Conservation (phyloP, 2,797 vertebrate species). For the Acipenser oxyrinchus region DNA sequence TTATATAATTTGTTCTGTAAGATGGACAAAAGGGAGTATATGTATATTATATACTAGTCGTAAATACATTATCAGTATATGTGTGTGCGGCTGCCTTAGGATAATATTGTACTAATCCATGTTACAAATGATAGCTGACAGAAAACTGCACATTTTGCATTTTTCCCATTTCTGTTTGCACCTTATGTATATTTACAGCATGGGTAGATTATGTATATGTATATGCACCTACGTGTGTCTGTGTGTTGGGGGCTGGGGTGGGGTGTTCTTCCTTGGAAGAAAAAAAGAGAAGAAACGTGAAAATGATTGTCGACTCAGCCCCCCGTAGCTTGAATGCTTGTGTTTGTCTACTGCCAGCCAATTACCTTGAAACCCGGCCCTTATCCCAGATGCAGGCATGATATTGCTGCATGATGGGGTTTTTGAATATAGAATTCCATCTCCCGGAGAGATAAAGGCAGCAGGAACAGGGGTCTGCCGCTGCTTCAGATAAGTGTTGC, state of each 20-base stretch:
- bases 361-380: conserved; percentile 89
- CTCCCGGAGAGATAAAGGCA: conserved; percentile 81
- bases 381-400: conserved; percentile 83
- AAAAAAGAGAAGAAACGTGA: conserved; percentile 21
- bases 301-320: conserved; percentile 51
- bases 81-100: too few species aligned
- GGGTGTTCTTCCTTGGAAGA: conserved; percentile 25
- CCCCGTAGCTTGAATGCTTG: conserved; percentile 63
- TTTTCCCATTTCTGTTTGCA: too few species aligned
- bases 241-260: conserved; percentile 32
- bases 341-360: conserved; percentile 79
- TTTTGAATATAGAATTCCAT: conserved; percentile 89
- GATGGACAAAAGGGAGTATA: too few species aligned
- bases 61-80: too few species aligned
- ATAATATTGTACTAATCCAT: too few species aligned
- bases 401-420: conserved; percentile 79
- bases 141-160: too few species aligned
- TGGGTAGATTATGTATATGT: neutral
- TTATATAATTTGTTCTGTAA: too few species aligned
- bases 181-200: too few species aligned
- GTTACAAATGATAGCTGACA: too few species aligned
- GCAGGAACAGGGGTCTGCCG: conserved; percentile 80
- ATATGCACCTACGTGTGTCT: conserved; percentile 22
- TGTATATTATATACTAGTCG: too few species aligned
- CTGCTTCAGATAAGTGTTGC: conserved; percentile 72